Percentiles rank a stretch among this genome's conserved stretches.
Evolutionary conservation across 2,797 vertebrate genomes (phyloP).

Genomic region (Telmatherina bonti): DNA sequence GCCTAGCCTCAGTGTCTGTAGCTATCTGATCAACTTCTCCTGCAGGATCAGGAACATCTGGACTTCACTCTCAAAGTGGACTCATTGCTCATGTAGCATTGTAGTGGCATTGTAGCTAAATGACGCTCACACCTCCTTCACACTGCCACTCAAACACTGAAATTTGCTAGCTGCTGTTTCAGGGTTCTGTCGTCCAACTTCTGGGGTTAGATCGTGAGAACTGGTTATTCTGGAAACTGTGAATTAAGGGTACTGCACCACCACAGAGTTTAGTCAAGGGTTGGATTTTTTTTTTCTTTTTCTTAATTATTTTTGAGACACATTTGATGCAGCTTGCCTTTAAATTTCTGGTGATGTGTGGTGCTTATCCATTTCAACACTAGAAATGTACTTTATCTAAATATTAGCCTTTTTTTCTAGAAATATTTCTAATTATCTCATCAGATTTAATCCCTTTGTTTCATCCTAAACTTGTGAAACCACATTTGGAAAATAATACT

Average conservation of each 20-base stretch:
- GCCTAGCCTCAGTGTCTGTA: not conserved
- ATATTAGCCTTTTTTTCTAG: constrained; percentile 16
- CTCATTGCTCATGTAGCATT: constrained; percentile 18
- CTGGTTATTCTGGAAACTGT: constrained; percentile 1
- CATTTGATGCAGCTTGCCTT: constrained; percentile 45
- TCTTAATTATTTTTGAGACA: constrained; percentile 5
- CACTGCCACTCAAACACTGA: constrained; percentile 45
- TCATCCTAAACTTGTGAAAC: not conserved
- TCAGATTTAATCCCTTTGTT: not conserved
- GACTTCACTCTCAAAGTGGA: constrained; percentile 30
- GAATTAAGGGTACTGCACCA: not conserved
- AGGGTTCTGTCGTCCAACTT: constrained; percentile 20
- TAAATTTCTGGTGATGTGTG: constrained; percentile 30
- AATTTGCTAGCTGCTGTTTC: constrained; percentile 28
- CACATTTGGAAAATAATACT: not conserved
- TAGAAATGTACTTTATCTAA: not conserved
- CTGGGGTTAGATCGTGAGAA: constrained; percentile 7
- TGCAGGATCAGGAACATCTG: constrained; percentile 44
- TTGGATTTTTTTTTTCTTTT: not conserved
- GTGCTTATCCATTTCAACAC: constrained; percentile 34
- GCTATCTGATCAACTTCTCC: constrained; percentile 15
- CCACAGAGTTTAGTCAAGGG: not conserved
- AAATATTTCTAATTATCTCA: constrained; percentile 7
- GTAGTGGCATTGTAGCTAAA: constrained; percentile 22
- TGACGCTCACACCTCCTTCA: constrained; percentile 31